Conservation (phyloP, 2,113 vertebrate genomes). For the Carettochelys insculpta region DNA sequence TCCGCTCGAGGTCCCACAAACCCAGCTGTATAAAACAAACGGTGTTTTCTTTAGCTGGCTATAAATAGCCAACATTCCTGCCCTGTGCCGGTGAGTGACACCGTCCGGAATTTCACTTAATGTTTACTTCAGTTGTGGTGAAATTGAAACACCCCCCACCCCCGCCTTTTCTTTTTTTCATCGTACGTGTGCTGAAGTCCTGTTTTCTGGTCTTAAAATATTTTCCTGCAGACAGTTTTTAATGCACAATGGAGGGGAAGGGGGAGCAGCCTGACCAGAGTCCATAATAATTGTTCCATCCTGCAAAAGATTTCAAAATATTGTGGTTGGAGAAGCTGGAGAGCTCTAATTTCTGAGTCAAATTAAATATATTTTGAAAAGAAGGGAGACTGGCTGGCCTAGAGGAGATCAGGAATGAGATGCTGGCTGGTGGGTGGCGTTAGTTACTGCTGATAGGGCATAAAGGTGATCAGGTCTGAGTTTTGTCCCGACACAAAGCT, state of each 20-base stretch:
- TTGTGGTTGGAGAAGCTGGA: rapidly evolving
- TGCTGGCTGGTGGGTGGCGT: neutral
- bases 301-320: rapidly evolving
- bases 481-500: neutral
- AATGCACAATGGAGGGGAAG: neutral
- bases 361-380: neutral
- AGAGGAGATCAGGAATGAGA: neutral
- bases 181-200: neutral
- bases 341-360: neutral
- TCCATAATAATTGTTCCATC: rapidly evolving
- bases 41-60: neutral
- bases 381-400: neutral
- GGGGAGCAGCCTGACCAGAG: neutral
- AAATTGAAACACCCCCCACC: too few relatives aligned
- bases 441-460: neutral
- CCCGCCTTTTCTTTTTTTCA: neutral
- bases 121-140: neutral
- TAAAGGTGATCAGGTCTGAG: neutral
- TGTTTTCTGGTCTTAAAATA: neutral
- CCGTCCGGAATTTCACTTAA: neutral
- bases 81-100: neutral
- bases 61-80: neutral
- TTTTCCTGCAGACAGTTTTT: neutral
- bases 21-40: neutral
- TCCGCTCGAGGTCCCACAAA: neutral